Evolutionary conservation across 2,797 vertebrate genomes (phyloP), one percentile per base, ranked within the genome.

Genomic region (Mycteria americana): DNA sequence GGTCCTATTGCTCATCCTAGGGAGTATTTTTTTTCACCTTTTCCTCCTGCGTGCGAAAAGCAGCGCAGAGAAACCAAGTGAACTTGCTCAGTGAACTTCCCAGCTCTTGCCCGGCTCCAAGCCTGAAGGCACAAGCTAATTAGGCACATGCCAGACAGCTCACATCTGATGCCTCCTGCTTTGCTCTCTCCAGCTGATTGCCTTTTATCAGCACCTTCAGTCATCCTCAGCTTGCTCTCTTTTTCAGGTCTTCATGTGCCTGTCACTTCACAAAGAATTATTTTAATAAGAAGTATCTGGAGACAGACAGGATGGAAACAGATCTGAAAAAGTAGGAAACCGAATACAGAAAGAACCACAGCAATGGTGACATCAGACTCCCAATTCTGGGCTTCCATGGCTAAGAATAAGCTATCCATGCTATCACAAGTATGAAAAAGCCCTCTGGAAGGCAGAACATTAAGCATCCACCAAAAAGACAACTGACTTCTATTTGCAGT

Each of bases 161-260:
- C 85, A 41, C 88, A 93, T 59, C 54, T 54, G 35, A 92, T 56
- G 50, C 79, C 22, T 74, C 65, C 33, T 13, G 60, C 76, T 92
- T 45, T 48, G 70, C 88, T 86, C 79, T 90, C 88, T 86, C 51
- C 80, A 95, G 79, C 85, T 79, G 95, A 96, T 81, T 79, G 76
- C 94, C 93, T 96, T 95, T 95, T 60, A 93, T 91, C 94, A 92
- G 88, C 82, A 94, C 74, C 90, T 73, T 76, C 94, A 92, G 35
- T 68, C 89, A 93, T 51, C 73, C 76, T 62, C 50, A 65, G 51
- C 62, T 87, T 25, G 9, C 62, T 91, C 64, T 13, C 57, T 65
- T 95, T 92, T 85, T 65, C 76, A 92, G 77, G 60, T 79, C 85
- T 72, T 80, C 6, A 0, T 17, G 62, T 18, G 75, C 46, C 69